Evolutionary conservation across 2,113 vertebrate species (phyloP), one percentile per base, ranked within the genome.

Genomic region (Istiophorus platypterus): DNA sequence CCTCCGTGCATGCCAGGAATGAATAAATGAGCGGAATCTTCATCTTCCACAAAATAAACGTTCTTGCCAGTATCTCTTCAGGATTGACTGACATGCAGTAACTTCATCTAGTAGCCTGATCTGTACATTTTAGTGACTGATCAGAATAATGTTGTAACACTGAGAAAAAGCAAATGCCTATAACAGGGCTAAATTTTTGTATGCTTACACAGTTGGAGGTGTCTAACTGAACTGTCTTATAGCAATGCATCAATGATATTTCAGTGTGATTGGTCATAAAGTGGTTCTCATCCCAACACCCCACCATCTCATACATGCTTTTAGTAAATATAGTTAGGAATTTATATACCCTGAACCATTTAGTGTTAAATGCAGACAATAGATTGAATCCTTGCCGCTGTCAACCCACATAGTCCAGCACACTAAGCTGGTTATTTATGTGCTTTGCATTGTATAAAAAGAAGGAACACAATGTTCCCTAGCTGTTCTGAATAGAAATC

Each of bases 401-500:
- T 84, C 65, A 31, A 86, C 64, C 74, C 80, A 77, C 66, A 84
- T 85, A 78, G 82, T 92, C 65, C 84, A 56, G 72, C 73, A 78
- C 81, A 81, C 76, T 91, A 87, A 88, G 81, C 78, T 8, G 72
- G 88, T 93, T 94, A 95, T 95, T 95, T 93, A 93, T 93, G 91
- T 72, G 86, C 85, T 80, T 84, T 80, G 68, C 76, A 87, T 90
- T 83, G 80, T 90, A 73, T 80, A 68, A 89, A 89, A 86, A 84
- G 92, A 92, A 91, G 77, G 86, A 92, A 92, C 91, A 94, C 91
- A 92, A 92, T 94, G 93, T 95, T 93, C 90, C 85, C 79, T 87
- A 73, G 88, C 91, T 84, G 84, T 90, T 91, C 87, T 93, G 91
- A 94, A 93, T 92, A 88, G 88, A 93, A 94, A 93, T 92, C 88